Base-by-base conservation (phyloP, 2,888 invertebrate species). In the Dysmachus trigonus region DNA sequence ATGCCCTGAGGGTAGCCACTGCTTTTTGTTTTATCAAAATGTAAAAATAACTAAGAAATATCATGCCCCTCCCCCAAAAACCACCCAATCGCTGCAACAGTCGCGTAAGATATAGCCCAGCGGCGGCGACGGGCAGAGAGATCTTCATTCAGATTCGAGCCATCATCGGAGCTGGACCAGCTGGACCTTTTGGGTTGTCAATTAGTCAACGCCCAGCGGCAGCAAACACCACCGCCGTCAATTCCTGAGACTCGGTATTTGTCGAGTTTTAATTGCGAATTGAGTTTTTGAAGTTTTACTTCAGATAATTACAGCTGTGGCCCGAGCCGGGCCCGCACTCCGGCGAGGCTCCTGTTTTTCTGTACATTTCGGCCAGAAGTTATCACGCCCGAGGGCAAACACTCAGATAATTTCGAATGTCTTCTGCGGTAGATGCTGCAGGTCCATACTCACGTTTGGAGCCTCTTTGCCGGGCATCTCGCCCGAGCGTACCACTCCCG, bases 231-330 rank as follows among this genome's bases (percentile, higher is more conserved):
- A n/a, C 33, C 30, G n/a, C 81, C 18, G 47, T 15, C 51, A 81
- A 81, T 81, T 62, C 53, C 35, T 81, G 62, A 33, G 38, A 35
- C 35, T 81, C 53, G 13, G 18, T 53, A 53, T 81, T 81, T 81
- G 81, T 81, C 15, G 81, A 81, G 81, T 81, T 81, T 81, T 81
- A 81, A 81, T 81, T 81, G 81, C 33, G 53, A 81, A 81, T 81
- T 33, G 62, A 81, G 81, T 81, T 81, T 81, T 81, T 81, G 53
- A 81, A 81, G 81, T 81, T 81, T 51, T 81, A 10, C 81, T 30
- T 53, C 47, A 53, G 62, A 81, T 81, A 81, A 81, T 81, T 81
- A 33, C 81, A 81, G 81, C 53, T 62, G 81, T 33, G 53, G 62
- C 18, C 41, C 1, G 41, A n/a, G 41, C 41, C 41, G 10, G 41